Base-by-base conservation (phyloP, 2,888 invertebrate species). In the Hypsopygia costalis region DNA sequence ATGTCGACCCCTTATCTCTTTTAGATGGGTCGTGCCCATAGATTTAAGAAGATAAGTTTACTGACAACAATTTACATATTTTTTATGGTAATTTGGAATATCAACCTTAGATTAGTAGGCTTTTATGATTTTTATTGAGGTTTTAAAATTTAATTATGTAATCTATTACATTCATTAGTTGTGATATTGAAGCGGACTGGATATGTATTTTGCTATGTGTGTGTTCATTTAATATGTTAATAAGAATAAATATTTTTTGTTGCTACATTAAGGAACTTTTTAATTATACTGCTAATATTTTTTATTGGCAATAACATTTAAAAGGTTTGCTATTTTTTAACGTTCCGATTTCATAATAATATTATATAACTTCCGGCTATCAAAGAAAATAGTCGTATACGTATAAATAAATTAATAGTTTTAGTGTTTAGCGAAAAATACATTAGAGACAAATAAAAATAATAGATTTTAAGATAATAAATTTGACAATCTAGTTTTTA, bases 1-100 rank as follows among this genome's bases (percentile, higher is more conserved):
- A 85, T 80, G 82, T 87, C 83, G 83, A 82, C 85, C 82, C 72
- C 80, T 82, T 86, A 86, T 87, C 86, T 81, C 58, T 59, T 66
- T 71, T 65, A 78, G 74, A 83, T 80, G 80, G 81, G 76, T 77
- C 68, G 68, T 58, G 58, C 40, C 76, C 81, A 85, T 71, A 86
- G 86, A 81, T 67, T 55, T 42, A 70, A 52, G 69, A 79, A 78
- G 47, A 56, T 62, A 55, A 51, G 36, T 48, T 50, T 52, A 47
- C 40, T 21, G 46, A 43, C 45, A 43, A 36, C 2, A 44, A 52
- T 46, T 44, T 31, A 34, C 30, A 43, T 38, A 38, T 25, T 25
- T n/a, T 25, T 25, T 25, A 25, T 25, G 6, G 8, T 25, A 6
- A 25, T 25, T 8, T 25, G 7, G 25, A 16, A 25, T 25, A 25